These are phyloP conservation scores for Trichogramma evanescens DNA, from an alignment of 2,888 invertebrate genomes.

Conservation along the genomic window DNA sequence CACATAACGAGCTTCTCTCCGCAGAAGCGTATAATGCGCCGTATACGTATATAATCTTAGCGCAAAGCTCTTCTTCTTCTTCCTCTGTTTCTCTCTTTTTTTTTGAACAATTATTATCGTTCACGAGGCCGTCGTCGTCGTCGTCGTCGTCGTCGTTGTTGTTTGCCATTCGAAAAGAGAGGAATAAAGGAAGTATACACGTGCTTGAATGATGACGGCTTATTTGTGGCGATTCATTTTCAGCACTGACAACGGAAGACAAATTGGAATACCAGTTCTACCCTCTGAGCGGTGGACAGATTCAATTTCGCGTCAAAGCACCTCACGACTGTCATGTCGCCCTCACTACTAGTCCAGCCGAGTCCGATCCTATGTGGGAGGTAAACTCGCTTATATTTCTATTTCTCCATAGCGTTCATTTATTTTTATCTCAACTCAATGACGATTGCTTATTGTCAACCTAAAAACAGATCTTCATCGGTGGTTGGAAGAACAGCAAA, in stretches of 20 bases:
- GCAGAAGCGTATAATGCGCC: too few species aligned
- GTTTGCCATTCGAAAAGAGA: too few species aligned
- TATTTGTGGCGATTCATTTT: constrained; percentile 34
- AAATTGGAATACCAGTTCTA: constrained; percentile 77
- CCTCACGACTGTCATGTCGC: constrained; percentile 81
- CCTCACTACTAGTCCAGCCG: constrained; percentile 64
- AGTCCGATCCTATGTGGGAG: constrained; percentile 75
- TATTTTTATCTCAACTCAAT: background rate
- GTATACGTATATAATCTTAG: too few species aligned
- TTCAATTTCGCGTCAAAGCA: constrained; percentile 73
- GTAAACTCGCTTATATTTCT: constrained; percentile 39
- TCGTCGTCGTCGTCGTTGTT: too few species aligned
- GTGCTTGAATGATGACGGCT: too few species aligned
- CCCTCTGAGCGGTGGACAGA: constrained; percentile 61
- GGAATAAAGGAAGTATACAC: too few species aligned
- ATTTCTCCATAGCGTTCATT: background rate
- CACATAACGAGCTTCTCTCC: too few species aligned
- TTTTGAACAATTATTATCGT: too few species aligned
- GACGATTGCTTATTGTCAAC: constrained; percentile 2
- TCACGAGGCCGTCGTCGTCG: too few species aligned
- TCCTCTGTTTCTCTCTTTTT: too few species aligned
- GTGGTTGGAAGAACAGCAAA: constrained; percentile 81
- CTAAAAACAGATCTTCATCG: constrained; percentile 63
- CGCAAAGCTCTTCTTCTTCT: too few species aligned
- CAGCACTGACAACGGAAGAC: constrained; percentile 74